Percentiles rank a stretch among this genome's conserved stretches.
Conservation (phyloP, 2,888 invertebrate species). For the Scaptodrosophila latifasciaeformis region DNA sequence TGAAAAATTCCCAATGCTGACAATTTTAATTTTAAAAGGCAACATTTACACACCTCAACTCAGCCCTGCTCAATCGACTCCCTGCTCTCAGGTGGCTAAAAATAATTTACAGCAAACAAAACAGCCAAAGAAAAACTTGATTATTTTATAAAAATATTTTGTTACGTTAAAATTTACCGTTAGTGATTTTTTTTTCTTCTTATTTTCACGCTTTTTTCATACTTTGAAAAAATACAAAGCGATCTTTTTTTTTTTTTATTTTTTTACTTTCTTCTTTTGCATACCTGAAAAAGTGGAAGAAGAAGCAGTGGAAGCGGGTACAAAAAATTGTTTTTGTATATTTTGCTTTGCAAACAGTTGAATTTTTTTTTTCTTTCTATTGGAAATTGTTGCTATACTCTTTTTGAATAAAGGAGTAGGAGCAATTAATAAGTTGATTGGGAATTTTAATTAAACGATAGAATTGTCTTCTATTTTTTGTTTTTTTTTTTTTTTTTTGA, state of each 20-base stretch:
- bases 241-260: too few relatives aligned
- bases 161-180: conserved; percentile 51
- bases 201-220: not conserved
- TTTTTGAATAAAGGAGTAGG: too few relatives aligned
- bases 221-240: conserved; percentile 60
- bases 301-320: conserved; percentile 18
- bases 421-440: too few relatives aligned
- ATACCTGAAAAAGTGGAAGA: conserved; percentile 26
- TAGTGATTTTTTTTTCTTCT: conserved; percentile 20
- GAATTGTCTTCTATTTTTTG: too few relatives aligned
- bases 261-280: conserved; percentile 21
- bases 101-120: conserved; percentile 52
- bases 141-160: conserved; percentile 67
- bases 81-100: conserved; percentile 26
- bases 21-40: conserved; percentile 44
- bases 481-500: too few relatives aligned
- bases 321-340: conserved; percentile 18
- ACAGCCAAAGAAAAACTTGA: conserved; percentile 47
- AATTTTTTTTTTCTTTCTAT: conserved; percentile 24
- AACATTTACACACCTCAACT: conserved; percentile 7
- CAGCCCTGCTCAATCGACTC: not conserved
- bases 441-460: too few relatives aligned
- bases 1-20: conserved; percentile 16
- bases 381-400: too few relatives aligned
- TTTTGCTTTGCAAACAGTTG: conserved; percentile 15